Base-by-base conservation (phyloP, 1,140 invertebrate genomes). In the Homalodisca vitripennis region DNA sequence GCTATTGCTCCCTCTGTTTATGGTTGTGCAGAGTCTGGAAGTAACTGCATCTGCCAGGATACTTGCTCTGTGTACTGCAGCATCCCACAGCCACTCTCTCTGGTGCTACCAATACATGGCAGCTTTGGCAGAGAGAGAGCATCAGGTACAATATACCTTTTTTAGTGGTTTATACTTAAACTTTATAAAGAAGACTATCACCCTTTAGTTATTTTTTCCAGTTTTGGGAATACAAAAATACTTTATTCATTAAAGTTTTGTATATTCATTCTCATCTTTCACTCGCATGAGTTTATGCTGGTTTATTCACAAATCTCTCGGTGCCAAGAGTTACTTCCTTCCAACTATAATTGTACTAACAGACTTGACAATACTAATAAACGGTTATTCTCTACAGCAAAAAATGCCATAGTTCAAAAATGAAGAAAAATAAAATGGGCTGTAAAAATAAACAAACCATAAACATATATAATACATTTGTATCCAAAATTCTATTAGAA, bases 61-160 rank as follows among this genome's bases (percentile, higher is more conserved):
- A 10, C 48, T 51, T 51, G 48, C 48, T 12, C 3, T 51, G 17
- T 51, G 48, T 20, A 51, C 48, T 51, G 48, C 22, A 20, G 22
- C 48, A 6, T 51, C 48, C n/a, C 48, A n/a, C n/a, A 51, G 48
- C n/a, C 48, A 51, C n/a, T 51, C 48, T 12, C 3, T 51, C 3
- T 51, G 48, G 48, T 51, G 48, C 48, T 51, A 51, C 48, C 17
- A 51, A 20, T 51, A 51, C n/a, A 51, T 51, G 48, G 3, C 48
- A 3, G 3, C n/a, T 3, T 20, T 51, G 3, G 48, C 48, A 10
- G 48, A 51, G 48, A 51, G 48, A n/a, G 48, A 22, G 3, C 48
- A 51, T n/a, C 48, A 51, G 48, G 48, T 51, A 3, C 17, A n/a
- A 3, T 20, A 51, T 17, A 10, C 34, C 6, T 41, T 41, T 41